Conservation (phyloP, 2,888 invertebrate species). For the Diaprepes abbreviatus region DNA sequence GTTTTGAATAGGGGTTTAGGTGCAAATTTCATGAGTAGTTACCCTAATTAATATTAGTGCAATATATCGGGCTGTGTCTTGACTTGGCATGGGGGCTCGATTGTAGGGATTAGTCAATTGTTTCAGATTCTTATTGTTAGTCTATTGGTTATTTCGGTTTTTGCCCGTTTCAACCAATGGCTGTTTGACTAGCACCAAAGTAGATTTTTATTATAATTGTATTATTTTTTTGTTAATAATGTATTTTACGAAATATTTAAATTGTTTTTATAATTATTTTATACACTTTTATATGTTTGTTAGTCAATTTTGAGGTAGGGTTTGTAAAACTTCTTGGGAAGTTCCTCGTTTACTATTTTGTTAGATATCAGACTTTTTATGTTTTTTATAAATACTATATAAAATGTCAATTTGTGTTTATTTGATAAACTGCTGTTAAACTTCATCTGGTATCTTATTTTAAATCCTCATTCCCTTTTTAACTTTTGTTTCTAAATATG, state of each 20-base stretch:
- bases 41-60: constrained; percentile 63
- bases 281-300: constrained; percentile 69
- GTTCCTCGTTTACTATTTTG: constrained; percentile 68
- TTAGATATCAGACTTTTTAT: constrained; percentile 69
- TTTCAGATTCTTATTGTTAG: constrained; percentile 67
- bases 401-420: constrained; percentile 68
- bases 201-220: constrained; percentile 63
- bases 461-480: not conserved
- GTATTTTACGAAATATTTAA: constrained; percentile 64
- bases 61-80: constrained; percentile 66
- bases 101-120: constrained; percentile 67
- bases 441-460: constrained; percentile 53
- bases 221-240: constrained; percentile 63
- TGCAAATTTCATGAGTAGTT: constrained; percentile 60
- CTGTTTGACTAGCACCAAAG: constrained; percentile 66
- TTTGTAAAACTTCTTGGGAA: constrained; percentile 64
- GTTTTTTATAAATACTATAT: constrained; percentile 69
- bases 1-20: constrained; percentile 38
- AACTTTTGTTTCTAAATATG: not conserved
- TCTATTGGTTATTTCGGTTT: constrained; percentile 64
- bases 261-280: constrained; percentile 68
- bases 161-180: constrained; percentile 62
- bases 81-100: constrained; percentile 60
- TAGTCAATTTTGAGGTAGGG: constrained; percentile 66
- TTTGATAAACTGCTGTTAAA: constrained; percentile 69